Base-by-base conservation (phyloP, 1,140 invertebrate species). In the Trichonephila inaurata region DNA sequence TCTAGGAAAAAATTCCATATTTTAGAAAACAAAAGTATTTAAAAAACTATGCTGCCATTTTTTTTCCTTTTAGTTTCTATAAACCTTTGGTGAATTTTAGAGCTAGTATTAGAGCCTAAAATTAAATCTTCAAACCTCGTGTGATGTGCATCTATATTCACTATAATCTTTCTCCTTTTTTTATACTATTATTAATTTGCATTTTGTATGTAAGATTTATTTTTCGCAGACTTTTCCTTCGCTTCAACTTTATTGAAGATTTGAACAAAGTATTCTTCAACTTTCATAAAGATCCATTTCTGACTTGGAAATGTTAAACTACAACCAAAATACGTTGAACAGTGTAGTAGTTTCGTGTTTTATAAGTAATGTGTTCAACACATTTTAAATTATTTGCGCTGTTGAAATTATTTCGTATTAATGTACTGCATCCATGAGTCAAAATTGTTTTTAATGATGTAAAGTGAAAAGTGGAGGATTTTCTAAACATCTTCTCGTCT, bases 161-260 rank as follows among this genome's bases (percentile, higher is more conserved):
- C n/a, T 88, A 88, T 88, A 64, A 88, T 88, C 86, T 88, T n/a
- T 88, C 60, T 58, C 62, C 60, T 88, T 64, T 88, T 40, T 88
- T 88, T 58, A 28, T 64, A 88, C 21, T 51, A 62, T 64, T 88
- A 88, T 88, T 88, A 88, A 88, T 88, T 88, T 88, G 28, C 62
- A 64, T 62, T 88, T 88, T 88, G 28, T 33, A 77, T 40, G 72
- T 77, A 40, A 77, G 33, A 18, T 77, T 77, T 77, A 77, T 77
- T 77, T 77, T 77, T 77, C 69, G 6, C 72, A 18, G 72, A 24
- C 14, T 33, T 64, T 88, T 88, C 24, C 86, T 88, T 88, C 83
- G 83, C 83, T 85, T 61, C 24, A 85, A 28, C 24, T 85, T 61
- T 60, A 12, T 85, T 85, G 33, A 33, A 33, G 28, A 64, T 77